Evolutionary conservation across 2,797 vertebrate species (phyloP).

Genomic region (Lophotriccus pileatus): DNA sequence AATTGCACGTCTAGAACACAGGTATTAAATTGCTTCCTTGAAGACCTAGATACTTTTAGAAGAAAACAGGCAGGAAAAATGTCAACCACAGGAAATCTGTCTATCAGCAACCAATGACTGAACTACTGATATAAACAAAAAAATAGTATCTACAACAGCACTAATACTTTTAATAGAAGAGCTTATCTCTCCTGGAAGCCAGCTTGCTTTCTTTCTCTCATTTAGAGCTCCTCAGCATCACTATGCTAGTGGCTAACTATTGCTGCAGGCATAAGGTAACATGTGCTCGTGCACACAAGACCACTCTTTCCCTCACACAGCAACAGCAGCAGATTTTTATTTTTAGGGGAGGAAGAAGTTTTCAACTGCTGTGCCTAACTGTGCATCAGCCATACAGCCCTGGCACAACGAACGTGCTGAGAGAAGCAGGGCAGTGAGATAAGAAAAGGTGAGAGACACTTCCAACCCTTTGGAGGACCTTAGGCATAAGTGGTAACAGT

Average conservation of each 20-base stretch:
- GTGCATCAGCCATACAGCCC: background rate
- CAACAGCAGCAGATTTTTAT: background rate
- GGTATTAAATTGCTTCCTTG: background rate
- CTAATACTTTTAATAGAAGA: background rate
- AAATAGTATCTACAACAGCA: background rate
- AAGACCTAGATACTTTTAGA: background rate
- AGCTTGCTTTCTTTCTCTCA: background rate
- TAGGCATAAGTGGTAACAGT: background rate
- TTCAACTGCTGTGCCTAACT: background rate
- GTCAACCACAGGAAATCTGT: background rate
- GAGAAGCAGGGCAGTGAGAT: background rate
- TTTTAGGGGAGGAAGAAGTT: background rate
- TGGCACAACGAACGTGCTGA: background rate
- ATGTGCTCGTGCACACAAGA: background rate
- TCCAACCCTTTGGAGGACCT: background rate
- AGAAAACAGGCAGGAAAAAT: background rate
- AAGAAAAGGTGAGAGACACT: background rate
- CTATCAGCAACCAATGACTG: background rate
- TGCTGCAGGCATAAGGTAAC: background rate
- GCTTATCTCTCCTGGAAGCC: background rate
- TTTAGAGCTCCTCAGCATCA: background rate
- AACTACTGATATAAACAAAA: background rate
- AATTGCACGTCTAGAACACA: background rate
- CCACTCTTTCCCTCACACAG: background rate
- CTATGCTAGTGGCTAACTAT: background rate